Evolutionary conservation across 1,140 invertebrate genomes (phyloP).

Genomic region (Tribolium madens): DNA sequence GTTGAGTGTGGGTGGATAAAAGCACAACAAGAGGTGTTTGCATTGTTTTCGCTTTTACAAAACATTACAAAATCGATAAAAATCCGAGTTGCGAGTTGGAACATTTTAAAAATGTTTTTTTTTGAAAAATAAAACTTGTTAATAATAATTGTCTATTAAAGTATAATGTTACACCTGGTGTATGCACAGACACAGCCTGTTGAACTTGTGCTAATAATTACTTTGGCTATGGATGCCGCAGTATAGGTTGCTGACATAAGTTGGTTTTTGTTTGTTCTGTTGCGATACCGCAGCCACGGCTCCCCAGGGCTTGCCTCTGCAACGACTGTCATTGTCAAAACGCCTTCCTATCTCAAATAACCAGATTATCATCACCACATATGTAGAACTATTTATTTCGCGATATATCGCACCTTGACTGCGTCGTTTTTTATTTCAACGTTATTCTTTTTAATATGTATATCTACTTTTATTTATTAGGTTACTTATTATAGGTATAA

Average conservation of each 20-base stretch:
- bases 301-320: conserved; percentile 34
- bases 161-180: conserved; percentile 17
- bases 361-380: conserved; percentile 27
- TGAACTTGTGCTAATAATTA: conserved; percentile 43
- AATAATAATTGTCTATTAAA: background rate
- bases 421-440: too few species aligned
- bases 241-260: conserved; percentile 40
- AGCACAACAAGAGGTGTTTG: background rate
- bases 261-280: conserved; percentile 45
- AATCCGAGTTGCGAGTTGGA: background rate
- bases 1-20: background rate
- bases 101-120: background rate
- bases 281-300: conserved; percentile 33
- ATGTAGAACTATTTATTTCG: conserved; percentile 2
- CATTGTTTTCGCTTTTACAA: background rate
- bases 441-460: too few species aligned
- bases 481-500: too few species aligned
- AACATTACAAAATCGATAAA: background rate
- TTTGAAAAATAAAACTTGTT: background rate
- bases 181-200: conserved; percentile 32
- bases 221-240: conserved; percentile 31
- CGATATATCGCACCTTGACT: background rate
- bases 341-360: conserved; percentile 31
- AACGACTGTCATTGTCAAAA: conserved; percentile 40
- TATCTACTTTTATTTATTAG: too few species aligned